These are phyloP conservation scores for Aphaenogaster floridana DNA, from an alignment of 1,140 invertebrate genomes.

Conservation along the genomic window DNA sequence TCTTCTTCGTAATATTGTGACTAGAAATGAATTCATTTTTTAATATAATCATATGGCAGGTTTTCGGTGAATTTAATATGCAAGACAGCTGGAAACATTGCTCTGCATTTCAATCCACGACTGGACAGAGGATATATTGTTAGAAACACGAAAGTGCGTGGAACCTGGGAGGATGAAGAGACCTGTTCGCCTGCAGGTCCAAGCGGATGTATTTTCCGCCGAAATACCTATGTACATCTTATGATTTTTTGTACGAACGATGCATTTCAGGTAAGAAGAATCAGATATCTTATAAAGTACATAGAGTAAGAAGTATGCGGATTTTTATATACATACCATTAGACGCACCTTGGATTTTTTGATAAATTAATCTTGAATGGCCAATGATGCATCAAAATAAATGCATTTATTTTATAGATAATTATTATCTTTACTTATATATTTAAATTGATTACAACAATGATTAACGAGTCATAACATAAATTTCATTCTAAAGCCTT, in stretches of 20 bases:
- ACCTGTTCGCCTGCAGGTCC: constrained; percentile 87
- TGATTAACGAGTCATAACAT: too few species aligned
- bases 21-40: background rate
- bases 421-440: too few species aligned
- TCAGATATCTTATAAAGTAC: background rate
- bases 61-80: constrained; percentile 90
- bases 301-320: too few species aligned
- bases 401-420: too few species aligned
- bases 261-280: constrained; percentile 80
- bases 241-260: constrained; percentile 82
- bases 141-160: constrained; percentile 89
- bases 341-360: too few species aligned
- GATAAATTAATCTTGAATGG: too few species aligned
- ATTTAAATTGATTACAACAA: too few species aligned
- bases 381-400: too few species aligned
- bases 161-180: constrained; percentile 91
- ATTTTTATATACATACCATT: too few species aligned
- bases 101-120: constrained; percentile 93
- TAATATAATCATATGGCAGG: constrained; percentile 80
- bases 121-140: constrained; percentile 92
- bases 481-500: too few species aligned
- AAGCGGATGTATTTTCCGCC: constrained; percentile 76
- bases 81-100: constrained; percentile 89
- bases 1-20: background rate
- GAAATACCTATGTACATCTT: constrained; percentile 82